phyloP scores from a whole-genome alignment of 2,797 vertebrate species.

The Gila robusta region DNA sequence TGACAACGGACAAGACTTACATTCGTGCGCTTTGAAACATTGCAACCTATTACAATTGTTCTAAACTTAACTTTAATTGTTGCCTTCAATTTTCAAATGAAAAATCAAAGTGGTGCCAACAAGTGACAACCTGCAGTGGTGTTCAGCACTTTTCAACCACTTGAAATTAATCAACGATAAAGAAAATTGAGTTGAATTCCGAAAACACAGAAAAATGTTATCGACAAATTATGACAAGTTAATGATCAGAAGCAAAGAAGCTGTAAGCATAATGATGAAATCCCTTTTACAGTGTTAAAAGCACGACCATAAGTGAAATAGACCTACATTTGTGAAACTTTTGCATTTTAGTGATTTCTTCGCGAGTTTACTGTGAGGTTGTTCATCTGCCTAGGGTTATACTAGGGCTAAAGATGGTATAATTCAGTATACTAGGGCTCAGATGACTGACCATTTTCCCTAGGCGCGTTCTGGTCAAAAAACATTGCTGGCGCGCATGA shows the following conservation, averaged over 20 bases:
- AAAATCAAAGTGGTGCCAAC: neutral
- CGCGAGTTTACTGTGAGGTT: too few relatives aligned
- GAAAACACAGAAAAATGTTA: too few relatives aligned
- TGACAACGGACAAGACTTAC: neutral
- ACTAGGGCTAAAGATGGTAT: too few relatives aligned
- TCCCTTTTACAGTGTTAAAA: neutral
- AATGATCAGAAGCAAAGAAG: neutral
- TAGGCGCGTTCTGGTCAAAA: neutral
- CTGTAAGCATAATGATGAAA: neutral
- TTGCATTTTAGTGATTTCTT: neutral
- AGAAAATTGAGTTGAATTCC: neutral
- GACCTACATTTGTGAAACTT: neutral
- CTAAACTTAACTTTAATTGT: neutral
- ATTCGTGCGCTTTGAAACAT: neutral
- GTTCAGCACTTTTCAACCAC: neutral
- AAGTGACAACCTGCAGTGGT: neutral
- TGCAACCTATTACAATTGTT: neutral
- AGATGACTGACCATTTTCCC: neutral
- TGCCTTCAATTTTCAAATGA: neutral
- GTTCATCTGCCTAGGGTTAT: too few relatives aligned
- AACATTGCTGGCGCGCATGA: neutral
- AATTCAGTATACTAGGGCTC: too few relatives aligned
- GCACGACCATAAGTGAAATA: neutral
- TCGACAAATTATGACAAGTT: neutral
- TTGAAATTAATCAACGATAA: neutral